phyloP scores from a whole-genome alignment of 1,140 invertebrate genomes.

The Tachypleus tridentatus region DNA sequence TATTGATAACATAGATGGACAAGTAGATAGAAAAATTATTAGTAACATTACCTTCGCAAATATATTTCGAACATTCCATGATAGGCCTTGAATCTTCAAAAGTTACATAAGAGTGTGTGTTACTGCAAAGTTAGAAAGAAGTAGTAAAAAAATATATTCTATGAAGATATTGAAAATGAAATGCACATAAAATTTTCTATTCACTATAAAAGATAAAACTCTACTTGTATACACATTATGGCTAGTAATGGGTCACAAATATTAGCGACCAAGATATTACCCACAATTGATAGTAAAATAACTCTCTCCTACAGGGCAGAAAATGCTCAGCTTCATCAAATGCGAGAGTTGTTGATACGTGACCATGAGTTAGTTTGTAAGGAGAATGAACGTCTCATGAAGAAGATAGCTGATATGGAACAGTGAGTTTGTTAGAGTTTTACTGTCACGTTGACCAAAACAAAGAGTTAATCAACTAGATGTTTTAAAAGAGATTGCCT shows the following conservation, averaged over 20 bases:
- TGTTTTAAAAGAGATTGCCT: background rate
- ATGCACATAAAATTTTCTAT: too few relatives aligned
- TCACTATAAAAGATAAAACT: background rate
- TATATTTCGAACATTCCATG: too few relatives aligned
- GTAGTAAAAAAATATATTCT: too few relatives aligned
- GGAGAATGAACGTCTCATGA: constrained; percentile 75
- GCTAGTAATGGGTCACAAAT: background rate
- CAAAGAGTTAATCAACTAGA: too few relatives aligned
- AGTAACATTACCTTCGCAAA: too few relatives aligned
- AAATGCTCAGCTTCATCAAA: constrained; percentile 69
- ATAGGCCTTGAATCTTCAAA: too few relatives aligned
- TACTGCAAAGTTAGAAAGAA: too few relatives aligned
- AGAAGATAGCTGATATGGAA: constrained; percentile 45
- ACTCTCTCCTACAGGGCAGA: constrained; percentile 42
- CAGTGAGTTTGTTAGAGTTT: background rate
- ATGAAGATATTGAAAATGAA: too few relatives aligned
- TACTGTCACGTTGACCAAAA: too few relatives aligned
- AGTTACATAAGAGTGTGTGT: too few relatives aligned
- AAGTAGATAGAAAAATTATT: too few relatives aligned
- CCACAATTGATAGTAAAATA: background rate
- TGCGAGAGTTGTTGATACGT: constrained; percentile 61
- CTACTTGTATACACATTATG: background rate
- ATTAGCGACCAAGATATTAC: background rate
- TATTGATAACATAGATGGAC: too few relatives aligned
- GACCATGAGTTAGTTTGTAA: constrained; percentile 80